phyloP scores from a whole-genome alignment of 2,797 vertebrate genomes.

The Merluccius polli region DNA sequence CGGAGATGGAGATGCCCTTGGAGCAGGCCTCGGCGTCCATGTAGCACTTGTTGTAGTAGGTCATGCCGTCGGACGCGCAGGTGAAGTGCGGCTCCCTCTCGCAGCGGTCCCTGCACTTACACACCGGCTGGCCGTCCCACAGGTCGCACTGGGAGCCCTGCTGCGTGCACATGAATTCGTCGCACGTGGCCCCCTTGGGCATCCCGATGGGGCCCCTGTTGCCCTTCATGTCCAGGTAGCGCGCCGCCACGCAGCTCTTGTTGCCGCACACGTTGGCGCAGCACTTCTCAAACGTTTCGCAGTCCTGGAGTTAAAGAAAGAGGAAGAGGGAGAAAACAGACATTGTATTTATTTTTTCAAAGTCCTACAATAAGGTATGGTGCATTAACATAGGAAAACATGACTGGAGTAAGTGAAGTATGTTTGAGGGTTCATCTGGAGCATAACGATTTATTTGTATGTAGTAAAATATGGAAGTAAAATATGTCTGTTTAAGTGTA shows the following conservation, averaged over 20 bases:
- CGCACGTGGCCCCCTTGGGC: constrained; percentile 91
- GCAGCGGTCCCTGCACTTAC: constrained; percentile 94
- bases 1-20: constrained; percentile 87
- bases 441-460: no score
- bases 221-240: constrained; percentile 90
- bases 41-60: constrained; percentile 98
- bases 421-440: no score
- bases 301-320: constrained; percentile 75
- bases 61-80: constrained; percentile 97
- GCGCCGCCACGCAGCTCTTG: constrained; percentile 92
- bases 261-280: constrained; percentile 96
- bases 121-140: constrained; percentile 96
- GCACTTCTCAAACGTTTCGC: constrained; percentile 95
- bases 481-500: no score
- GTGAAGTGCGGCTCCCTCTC: constrained; percentile 97
- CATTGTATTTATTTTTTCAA: no score
- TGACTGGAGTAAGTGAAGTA: no score
- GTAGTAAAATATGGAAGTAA: no score
- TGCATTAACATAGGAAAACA: no score
- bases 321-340: constrained; percentile 1
- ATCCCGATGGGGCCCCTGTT: constrained; percentile 89
- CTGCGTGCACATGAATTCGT: constrained; percentile 95
- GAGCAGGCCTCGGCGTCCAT: constrained; percentile 98
- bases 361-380: no score
- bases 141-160: constrained; percentile 97